These are phyloP conservation scores for Lycocerus yunnanus DNA, from an alignment of 2,888 invertebrate genomes.

Conservation along the genomic window DNA sequence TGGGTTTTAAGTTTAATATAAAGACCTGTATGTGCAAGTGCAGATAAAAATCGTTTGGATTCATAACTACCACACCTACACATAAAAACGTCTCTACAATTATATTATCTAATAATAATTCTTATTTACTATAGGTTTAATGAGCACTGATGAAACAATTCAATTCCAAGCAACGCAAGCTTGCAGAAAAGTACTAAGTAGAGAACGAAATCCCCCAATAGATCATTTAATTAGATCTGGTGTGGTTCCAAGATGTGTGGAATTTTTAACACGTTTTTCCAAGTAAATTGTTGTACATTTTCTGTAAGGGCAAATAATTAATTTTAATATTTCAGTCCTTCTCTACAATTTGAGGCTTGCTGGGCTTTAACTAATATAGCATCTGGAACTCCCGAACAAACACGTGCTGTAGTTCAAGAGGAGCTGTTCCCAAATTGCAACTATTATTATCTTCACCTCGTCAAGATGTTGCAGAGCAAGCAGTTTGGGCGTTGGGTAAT, in stretches of 20 bases:
- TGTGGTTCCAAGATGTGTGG: constrained; percentile 80
- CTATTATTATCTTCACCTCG: constrained; percentile 69
- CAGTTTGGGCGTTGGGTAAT: constrained; percentile 99
- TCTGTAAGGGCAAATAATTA: not conserved
- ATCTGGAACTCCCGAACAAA: constrained; percentile 91
- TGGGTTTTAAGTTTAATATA: not conserved
- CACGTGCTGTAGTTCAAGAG: constrained; percentile 80
- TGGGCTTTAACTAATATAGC: constrained; percentile 99
- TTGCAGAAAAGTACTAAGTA: constrained; percentile 85
- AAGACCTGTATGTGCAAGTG: not conserved
- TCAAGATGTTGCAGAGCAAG: constrained; percentile 81
- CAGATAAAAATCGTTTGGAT: not conserved
- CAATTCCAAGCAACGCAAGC: constrained; percentile 77
- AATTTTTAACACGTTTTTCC: constrained; percentile 71
- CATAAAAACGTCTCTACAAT: not conserved
- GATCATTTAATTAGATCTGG: constrained; percentile 82
- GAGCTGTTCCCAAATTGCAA: constrained; percentile 85
- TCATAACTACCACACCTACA: not conserved
- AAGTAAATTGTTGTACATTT: constrained; percentile 60
- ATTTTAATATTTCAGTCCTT: constrained; percentile 60
- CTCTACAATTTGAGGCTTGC: constrained; percentile 91
- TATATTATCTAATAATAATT: not conserved
- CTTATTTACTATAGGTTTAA: constrained; percentile 62
- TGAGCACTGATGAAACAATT: constrained; percentile 63
- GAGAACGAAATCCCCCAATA: constrained; percentile 90